Conservation (phyloP, 2,888 invertebrate genomes). For the Leucophenga maculata region DNA sequence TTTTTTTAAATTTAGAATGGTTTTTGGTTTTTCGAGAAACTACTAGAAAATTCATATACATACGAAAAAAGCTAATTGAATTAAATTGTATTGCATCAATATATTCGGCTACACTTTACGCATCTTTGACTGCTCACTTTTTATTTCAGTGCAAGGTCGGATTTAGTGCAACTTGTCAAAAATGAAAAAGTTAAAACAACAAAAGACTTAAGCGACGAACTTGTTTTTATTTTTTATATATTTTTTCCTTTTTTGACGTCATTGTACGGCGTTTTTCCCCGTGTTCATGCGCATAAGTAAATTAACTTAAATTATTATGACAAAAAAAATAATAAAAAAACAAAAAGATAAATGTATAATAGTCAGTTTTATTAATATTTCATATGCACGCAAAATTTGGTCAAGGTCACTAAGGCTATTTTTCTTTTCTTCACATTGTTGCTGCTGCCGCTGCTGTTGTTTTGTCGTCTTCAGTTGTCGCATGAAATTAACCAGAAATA, state of each 20-base stretch:
- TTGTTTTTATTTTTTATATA: slow-evolving; percentile 29
- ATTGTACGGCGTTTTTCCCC: too few species aligned
- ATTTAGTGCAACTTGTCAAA: slow-evolving; percentile 15
- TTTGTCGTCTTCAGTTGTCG: slow-evolving; percentile 33
- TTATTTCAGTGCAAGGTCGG: neutral
- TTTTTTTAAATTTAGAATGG: too few species aligned
- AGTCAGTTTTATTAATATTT: slow-evolving; percentile 11
- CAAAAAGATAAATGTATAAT: neutral
- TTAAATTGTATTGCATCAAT: too few species aligned
- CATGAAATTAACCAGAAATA: slow-evolving; percentile 32
- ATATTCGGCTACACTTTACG: too few species aligned
- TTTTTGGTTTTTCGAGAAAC: too few species aligned
- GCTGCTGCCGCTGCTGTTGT: slow-evolving; percentile 6
- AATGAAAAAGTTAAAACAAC: slow-evolving; percentile 33
- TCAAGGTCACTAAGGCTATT: slow-evolving; percentile 25
- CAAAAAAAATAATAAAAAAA: neutral
- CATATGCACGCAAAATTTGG: slow-evolving; percentile 27
- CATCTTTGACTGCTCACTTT: too few species aligned
- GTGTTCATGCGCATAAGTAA: neutral
- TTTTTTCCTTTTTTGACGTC: neutral
- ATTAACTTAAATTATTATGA: neutral
- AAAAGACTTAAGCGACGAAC: slow-evolving; percentile 54
- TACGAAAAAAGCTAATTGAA: too few species aligned
- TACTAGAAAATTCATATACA: too few species aligned
- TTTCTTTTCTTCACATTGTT: slow-evolving; percentile 30